Evolutionary conservation across 2,888 invertebrate species (phyloP).

Genomic region (Trichacis sp.): DNA sequence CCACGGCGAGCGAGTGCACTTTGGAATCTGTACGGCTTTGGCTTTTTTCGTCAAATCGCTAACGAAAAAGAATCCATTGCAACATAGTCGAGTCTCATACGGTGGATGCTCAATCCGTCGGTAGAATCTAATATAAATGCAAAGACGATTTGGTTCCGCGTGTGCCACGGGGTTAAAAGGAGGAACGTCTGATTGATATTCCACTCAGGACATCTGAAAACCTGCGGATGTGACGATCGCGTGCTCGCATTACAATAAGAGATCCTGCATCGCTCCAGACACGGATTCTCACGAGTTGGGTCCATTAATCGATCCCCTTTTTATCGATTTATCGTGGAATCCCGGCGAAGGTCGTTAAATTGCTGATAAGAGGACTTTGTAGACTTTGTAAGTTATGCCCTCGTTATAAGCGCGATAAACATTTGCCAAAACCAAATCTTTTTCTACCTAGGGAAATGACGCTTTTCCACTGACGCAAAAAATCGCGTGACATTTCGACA

Average conservation of each 20-base stretch:
- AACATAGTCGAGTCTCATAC: constrained; percentile 17
- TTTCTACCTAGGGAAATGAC: too few species aligned
- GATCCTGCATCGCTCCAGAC: constrained; percentile 35
- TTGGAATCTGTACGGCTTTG: constrained; percentile 24
- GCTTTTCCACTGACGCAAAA: too few species aligned
- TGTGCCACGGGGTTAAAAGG: constrained; percentile 35
- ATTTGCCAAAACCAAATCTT: too few species aligned
- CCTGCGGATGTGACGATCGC: constrained; percentile 50
- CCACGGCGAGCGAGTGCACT: constrained; percentile 24
- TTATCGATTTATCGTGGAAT: constrained; percentile 18
- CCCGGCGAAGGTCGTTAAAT: constrained; percentile 16
- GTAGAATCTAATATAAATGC: constrained; percentile 47
- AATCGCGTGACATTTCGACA: too few species aligned
- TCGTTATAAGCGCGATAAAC: too few species aligned
- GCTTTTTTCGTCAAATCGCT: constrained; percentile 20
- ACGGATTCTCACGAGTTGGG: constrained; percentile 16
- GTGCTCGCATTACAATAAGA: constrained; percentile 51
- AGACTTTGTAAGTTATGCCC: too few species aligned
- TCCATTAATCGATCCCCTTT: constrained; percentile 25
- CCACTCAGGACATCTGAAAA: constrained; percentile 58
- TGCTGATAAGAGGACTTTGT: constrained; percentile 9
- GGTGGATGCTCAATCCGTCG: constrained; percentile 27
- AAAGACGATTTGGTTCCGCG: constrained; percentile 40
- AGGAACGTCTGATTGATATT: constrained; percentile 60
- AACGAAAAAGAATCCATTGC: constrained; percentile 27